Evolutionary conservation across 2,888 invertebrate species (phyloP), one percentile per base, ranked within the genome.

Genomic region (Plebejus melissa): DNA sequence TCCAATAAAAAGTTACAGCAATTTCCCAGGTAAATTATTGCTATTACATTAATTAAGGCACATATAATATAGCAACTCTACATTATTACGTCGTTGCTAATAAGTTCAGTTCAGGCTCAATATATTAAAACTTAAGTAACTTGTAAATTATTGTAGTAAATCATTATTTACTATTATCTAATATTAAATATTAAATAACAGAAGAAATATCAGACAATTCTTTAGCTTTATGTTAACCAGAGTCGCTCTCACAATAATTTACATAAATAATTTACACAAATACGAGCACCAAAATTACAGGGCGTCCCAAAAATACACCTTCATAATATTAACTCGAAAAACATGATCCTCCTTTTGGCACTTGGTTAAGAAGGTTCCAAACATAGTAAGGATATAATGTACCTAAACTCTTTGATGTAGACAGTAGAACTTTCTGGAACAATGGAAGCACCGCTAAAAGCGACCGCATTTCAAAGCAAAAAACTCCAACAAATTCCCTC

Each of bases 401-500:
- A n/a, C n/a, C n/a, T n/a, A 60, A 60, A 60, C 60, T 60, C 28
- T 60, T 60, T 60, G 60, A 60, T 22, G 60, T 28, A 22, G 22
- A 22, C 22, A 22, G 22, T 22, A 28, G 60, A 60, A 60, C 28
- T 22, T 60, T 60, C 60, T 28, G 11, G 60, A 60, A 60, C 60
- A 60, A 60, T 60, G 28, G 60, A 71, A 71, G 41, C 71, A 9
- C 32, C 72, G 54, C 72, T 32, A 28, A 72, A 72, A 72, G 50
- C 72, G 46, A 71, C 71, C 71, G 28, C 71, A 72, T 50, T 54
- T 71, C 28, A 71, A 13, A 32, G 16, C 32, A 72, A 72, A 54
- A 72, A 72, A 72, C 22, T 54, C 32, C 16, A 54, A 54, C 72
- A 72, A 72, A 54, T 54, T 72, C 72, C 13, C 54, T 54, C 72